Conservation (phyloP, 1,140 invertebrate species). For the Himalopsyche phryganea region DNA sequence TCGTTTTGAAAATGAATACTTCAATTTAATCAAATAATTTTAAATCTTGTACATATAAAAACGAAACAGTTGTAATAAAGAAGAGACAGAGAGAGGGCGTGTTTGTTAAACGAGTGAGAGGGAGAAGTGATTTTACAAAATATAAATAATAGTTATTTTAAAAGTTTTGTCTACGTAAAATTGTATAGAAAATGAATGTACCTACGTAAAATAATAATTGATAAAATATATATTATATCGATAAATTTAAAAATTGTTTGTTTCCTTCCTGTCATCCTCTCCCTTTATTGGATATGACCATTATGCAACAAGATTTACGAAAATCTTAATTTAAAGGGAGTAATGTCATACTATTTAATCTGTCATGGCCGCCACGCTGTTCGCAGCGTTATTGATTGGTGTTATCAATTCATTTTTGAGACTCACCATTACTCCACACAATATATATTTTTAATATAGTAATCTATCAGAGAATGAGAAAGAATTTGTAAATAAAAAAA, state of each 20-base stretch:
- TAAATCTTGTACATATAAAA: not conserved
- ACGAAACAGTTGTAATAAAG: not conserved
- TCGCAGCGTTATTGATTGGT: no score
- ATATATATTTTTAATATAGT: no score
- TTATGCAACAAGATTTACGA: no score
- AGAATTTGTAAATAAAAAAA: no score
- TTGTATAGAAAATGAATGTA: constrained; percentile 35
- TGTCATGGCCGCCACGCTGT: no score
- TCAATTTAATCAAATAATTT: not conserved
- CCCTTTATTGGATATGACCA: no score
- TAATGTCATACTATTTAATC: no score
- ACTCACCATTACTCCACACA: no score
- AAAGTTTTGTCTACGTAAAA: constrained; percentile 31
- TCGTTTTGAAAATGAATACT: not conserved
- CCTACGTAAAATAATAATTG: constrained; percentile 33
- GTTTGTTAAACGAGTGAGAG: constrained; percentile 9
- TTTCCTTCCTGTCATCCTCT: not conserved
- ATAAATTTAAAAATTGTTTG: constrained; percentile 8
- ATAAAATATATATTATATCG: constrained; percentile 34
- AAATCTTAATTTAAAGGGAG: no score
- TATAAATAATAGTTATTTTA: constrained; percentile 19
- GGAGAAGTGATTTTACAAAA: constrained; percentile 19
- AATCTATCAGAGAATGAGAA: no score
- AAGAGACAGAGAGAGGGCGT: constrained; percentile 1
- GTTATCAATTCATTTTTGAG: no score